Conservation (phyloP, 2,797 vertebrate species). For the Aratinga solstitialis region DNA sequence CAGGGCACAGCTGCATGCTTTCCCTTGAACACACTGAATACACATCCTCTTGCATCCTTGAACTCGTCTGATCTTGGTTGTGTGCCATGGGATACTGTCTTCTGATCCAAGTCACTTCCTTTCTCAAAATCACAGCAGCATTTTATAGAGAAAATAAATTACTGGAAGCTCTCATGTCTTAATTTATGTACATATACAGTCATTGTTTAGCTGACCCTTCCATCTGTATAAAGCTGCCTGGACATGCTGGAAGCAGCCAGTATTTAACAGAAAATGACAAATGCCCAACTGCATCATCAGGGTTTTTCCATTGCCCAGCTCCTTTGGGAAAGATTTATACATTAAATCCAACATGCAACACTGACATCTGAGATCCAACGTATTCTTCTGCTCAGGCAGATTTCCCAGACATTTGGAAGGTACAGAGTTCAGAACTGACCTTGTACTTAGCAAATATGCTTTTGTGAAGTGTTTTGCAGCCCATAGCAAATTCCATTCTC, state of each 20-base stretch:
- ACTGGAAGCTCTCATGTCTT: neutral
- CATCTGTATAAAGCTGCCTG: neutral
- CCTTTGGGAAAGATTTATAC: neutral
- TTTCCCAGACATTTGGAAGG: neutral
- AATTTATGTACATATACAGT: neutral
- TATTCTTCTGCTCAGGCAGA: neutral
- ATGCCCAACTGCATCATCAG: neutral
- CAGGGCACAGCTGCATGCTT: neutral
- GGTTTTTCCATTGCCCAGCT: neutral
- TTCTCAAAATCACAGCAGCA: conserved; percentile 3
- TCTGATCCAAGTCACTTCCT: neutral
- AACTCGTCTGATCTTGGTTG: neutral
- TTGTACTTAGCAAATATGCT: neutral
- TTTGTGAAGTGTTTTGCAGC: neutral
- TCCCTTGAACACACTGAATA: neutral
- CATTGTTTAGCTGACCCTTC: neutral
- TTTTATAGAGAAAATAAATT: conserved; percentile 16
- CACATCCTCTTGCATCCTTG: neutral
- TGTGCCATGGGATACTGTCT: neutral
- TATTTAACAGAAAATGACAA: neutral
- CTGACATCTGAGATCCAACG: neutral
- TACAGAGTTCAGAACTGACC: neutral
- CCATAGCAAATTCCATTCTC: neutral
- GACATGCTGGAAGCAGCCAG: neutral
- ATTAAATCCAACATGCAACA: neutral